phyloP scores from a whole-genome alignment of 2,113 vertebrate species.

The Camelus dromedarius region DNA sequence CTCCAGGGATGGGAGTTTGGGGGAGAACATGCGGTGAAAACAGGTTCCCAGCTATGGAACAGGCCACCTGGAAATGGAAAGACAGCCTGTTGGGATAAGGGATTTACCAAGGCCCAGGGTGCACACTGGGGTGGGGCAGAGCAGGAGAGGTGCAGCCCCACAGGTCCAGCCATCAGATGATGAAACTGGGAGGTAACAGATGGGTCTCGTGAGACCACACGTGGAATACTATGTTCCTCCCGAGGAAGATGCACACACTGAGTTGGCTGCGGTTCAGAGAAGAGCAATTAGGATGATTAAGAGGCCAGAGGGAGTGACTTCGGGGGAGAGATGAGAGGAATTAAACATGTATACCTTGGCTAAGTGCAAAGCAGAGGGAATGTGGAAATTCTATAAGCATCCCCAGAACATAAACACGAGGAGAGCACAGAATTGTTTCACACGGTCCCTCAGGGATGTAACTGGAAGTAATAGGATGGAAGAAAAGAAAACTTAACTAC shows the following conservation, averaged over 20 bases:
- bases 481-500: constrained; percentile 79
- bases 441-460: constrained; percentile 71
- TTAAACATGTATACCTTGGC: constrained; percentile 85
- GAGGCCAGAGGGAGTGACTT: constrained; percentile 82
- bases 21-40: constrained; percentile 55
- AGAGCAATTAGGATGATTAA: constrained; percentile 85
- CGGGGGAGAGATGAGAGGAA: constrained; percentile 82
- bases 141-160: not conserved
- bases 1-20: constrained; percentile 48
- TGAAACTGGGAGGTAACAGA: constrained; percentile 73
- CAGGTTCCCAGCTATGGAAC: constrained; percentile 66
- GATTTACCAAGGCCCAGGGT: constrained; percentile 35
- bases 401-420: constrained; percentile 74
- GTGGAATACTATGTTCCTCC: constrained; percentile 74
- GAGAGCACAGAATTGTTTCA: constrained; percentile 75
- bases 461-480: constrained; percentile 71
- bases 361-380: constrained; percentile 76
- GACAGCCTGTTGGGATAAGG: constrained; percentile 70
- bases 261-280: constrained; percentile 77
- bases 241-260: constrained; percentile 74
- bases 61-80: constrained; percentile 66
- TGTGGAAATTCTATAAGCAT: constrained; percentile 79
- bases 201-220: constrained; percentile 73
- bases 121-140: not conserved
- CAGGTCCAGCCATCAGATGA: constrained; percentile 51